Evolutionary conservation across 2,113 vertebrate species (phyloP).

Genomic region (Pipra filicauda): DNA sequence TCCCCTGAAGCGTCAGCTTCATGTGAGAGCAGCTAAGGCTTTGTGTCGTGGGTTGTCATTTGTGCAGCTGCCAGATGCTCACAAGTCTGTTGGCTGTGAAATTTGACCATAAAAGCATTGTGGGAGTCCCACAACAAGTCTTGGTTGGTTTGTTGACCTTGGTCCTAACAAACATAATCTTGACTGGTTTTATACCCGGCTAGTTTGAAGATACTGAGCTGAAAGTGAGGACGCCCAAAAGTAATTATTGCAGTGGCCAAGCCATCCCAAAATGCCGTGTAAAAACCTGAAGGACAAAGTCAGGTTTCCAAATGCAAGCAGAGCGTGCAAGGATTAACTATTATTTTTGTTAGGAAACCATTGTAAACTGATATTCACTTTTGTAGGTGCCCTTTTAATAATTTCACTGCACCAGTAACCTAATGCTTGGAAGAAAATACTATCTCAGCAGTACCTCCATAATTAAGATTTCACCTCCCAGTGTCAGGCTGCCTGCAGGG

Average conservation of each 20-base stretch:
- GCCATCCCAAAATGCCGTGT: background rate
- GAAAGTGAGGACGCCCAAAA: background rate
- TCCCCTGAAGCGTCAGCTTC: background rate
- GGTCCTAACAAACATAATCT: background rate
- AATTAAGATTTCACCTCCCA: slow-evolving; percentile 16
- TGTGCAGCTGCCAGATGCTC: background rate
- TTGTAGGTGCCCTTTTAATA: background rate
- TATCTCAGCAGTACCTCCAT: background rate
- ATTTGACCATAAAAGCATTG: background rate
- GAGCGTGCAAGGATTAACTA: background rate
- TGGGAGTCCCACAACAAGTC: background rate
- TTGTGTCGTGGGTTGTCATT: background rate
- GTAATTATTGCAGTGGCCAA: background rate
- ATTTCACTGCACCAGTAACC: background rate
- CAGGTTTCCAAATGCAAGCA: background rate
- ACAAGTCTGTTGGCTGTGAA: background rate
- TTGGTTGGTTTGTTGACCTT: background rate
- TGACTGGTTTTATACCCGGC: background rate
- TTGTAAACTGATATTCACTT: background rate
- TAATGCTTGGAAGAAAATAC: background rate
- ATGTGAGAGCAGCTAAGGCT: background rate
- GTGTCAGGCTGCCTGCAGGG: background rate
- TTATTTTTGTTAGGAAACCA: background rate
- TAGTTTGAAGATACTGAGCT: background rate
- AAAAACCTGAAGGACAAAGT: background rate